Evolutionary conservation across 2,113 vertebrate genomes (phyloP).

Genomic region (Tragulus kanchil): DNA sequence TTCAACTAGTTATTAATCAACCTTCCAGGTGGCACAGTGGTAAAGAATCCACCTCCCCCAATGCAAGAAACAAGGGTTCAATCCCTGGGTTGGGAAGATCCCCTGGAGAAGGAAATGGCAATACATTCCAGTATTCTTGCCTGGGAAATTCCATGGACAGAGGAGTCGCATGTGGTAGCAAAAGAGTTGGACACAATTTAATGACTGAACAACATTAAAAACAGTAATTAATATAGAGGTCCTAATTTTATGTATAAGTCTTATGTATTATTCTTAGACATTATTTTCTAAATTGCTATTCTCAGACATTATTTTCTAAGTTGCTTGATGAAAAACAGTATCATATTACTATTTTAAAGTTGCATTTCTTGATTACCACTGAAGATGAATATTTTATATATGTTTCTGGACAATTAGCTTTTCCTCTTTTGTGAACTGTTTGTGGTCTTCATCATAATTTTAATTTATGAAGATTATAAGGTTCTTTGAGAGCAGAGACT

Average conservation of each 20-base stretch:
- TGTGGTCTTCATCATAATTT: neutral
- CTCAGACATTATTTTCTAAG: neutral
- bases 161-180: neutral
- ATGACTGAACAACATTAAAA: neutral
- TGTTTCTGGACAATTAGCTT: constrained; percentile 4
- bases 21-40: neutral
- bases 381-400: neutral
- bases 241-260: neutral
- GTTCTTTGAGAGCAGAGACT: neutral
- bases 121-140: neutral
- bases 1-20: neutral
- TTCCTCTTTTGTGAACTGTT: constrained; percentile 13
- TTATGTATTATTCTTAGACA: neutral
- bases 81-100: neutral
- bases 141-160: neutral
- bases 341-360: neutral
- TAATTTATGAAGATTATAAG: neutral
- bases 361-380: neutral
- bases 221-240: neutral
- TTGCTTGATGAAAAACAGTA: neutral
- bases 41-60: neutral
- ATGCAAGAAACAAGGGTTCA: neutral
- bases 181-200: neutral
- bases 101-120: neutral
- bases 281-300: neutral